Evolutionary conservation across 2,888 invertebrate genomes (phyloP).

Genomic region (Machimus rusticus): DNA sequence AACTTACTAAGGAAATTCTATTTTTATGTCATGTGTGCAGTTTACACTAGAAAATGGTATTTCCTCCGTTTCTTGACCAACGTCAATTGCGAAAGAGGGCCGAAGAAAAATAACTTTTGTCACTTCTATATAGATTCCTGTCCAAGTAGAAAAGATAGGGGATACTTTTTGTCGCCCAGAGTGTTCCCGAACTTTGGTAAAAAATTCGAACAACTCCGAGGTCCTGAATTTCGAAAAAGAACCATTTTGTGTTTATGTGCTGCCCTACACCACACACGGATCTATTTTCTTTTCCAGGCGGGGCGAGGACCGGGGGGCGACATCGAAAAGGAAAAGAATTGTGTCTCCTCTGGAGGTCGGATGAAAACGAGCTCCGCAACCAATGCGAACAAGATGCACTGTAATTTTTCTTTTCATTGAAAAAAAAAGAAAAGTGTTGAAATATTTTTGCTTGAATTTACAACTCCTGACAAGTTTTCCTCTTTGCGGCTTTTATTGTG

Average conservation of each 20-base stretch:
- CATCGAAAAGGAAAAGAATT: not conserved
- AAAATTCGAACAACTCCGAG: not conserved
- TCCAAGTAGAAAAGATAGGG: not conserved
- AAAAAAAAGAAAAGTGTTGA: not conserved
- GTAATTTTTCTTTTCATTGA: slow-evolving; percentile 22
- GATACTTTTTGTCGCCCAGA: not conserved
- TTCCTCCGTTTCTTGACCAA: not conserved
- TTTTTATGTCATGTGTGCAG: not conserved
- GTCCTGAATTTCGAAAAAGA: not conserved
- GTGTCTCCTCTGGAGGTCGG: not conserved
- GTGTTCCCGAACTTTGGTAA: not conserved
- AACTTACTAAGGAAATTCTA: not conserved
- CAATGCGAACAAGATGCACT: not conserved
- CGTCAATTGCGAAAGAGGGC: not conserved
- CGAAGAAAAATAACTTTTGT: slow-evolving; percentile 9
- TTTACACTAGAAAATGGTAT: not conserved
- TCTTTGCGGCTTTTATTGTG: slow-evolving; percentile 21
- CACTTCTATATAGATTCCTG: not conserved
- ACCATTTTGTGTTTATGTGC: not conserved
- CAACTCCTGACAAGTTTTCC: slow-evolving; percentile 31
- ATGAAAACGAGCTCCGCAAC: not conserved
- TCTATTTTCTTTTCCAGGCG: not conserved
- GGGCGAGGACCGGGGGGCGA: not conserved
- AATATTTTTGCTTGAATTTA: slow-evolving; percentile 32
- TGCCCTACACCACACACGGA: not conserved